These are phyloP conservation scores for Heteractis magnifica DNA, from an alignment of 92 coral and sea anemone species.

Conservation along the genomic window DNA sequence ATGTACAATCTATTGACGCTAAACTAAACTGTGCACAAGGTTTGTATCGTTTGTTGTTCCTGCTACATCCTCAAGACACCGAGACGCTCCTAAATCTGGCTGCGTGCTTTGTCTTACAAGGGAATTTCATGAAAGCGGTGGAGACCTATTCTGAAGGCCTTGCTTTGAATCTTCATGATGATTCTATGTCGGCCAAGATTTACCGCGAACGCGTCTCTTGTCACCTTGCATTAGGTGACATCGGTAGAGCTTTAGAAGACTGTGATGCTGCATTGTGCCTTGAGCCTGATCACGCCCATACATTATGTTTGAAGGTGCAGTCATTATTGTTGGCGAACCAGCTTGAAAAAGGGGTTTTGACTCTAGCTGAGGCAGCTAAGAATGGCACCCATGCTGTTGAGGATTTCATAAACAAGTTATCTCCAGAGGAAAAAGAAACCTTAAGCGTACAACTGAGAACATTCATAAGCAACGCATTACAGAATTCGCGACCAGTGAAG, in stretches of 20 bases:
- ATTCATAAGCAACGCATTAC: slow-evolving; percentile 32
- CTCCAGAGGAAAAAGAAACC: slow-evolving; percentile 44
- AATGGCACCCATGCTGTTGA: slow-evolving; percentile 47
- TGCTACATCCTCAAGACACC: slow-evolving; percentile 64
- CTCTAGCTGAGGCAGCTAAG: slow-evolving; percentile 44
- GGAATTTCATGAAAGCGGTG: slow-evolving; percentile 69
- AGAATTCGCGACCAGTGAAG: slow-evolving; percentile 28
- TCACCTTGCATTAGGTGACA: slow-evolving; percentile 58
- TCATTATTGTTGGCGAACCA: slow-evolving; percentile 52
- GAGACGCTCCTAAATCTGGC: slow-evolving; percentile 82
- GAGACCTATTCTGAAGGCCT: slow-evolving; percentile 42
- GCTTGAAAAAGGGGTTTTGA: slow-evolving; percentile 48
- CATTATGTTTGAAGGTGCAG: slow-evolving; percentile 74
- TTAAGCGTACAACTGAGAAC: slow-evolving; percentile 45
- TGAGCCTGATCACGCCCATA: slow-evolving; percentile 67
- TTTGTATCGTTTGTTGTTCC: slow-evolving; percentile 65
- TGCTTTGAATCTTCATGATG: slow-evolving; percentile 40
- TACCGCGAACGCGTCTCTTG: slow-evolving; percentile 81
- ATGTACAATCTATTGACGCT: slow-evolving; percentile 38
- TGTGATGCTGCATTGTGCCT: slow-evolving; percentile 65
- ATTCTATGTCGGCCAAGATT: slow-evolving; percentile 37
- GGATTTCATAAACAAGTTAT: slow-evolving; percentile 50
- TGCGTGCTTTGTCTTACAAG: slow-evolving; percentile 74
- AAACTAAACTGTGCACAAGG: slow-evolving; percentile 59
- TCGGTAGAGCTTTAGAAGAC: slow-evolving; percentile 70